Evolutionary conservation across 1,140 invertebrate species (phyloP).

Genomic region (Drosophila sturtevanti): DNA sequence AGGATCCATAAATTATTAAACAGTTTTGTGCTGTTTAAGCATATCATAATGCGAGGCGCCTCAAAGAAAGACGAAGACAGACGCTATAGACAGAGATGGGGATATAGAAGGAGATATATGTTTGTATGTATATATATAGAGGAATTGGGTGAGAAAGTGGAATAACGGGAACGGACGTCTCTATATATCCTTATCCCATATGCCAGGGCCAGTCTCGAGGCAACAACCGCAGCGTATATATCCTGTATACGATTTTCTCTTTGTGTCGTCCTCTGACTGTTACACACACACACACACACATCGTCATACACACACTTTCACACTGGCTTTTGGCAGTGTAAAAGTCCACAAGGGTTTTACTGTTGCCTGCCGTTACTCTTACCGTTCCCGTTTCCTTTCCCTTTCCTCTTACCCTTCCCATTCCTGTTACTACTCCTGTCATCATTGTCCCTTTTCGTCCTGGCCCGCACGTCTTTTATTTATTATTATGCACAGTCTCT

Average conservation of each 20-base stretch:
- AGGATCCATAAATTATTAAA: constrained; percentile 81
- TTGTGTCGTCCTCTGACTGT: constrained; percentile 4
- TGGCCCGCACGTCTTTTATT: constrained; percentile 55
- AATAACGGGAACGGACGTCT: constrained; percentile 1
- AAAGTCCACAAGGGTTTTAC: constrained; percentile 38
- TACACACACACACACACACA: not conserved
- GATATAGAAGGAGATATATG: no score
- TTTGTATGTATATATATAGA: not conserved
- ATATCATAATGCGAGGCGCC: constrained; percentile 76
- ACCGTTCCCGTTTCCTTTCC: not conserved
- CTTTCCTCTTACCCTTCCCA: not conserved
- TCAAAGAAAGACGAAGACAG: constrained; percentile 42
- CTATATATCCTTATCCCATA: constrained; percentile 25
- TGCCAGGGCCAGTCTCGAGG: constrained; percentile 18
- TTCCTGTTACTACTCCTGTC: constrained; percentile 12
- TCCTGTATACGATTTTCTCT: constrained; percentile 31
- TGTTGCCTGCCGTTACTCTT: not conserved
- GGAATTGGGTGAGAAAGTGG: not conserved
- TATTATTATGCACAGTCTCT: constrained; percentile 71
- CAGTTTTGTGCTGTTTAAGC: constrained; percentile 80
- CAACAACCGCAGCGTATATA: constrained; percentile 40
- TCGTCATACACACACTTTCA: not conserved
- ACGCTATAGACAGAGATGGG: no score
- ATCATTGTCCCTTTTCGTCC: constrained; percentile 39
- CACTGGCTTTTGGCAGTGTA: constrained; percentile 6